Percentiles rank a stretch among this genome's conserved stretches.
phyloP scores from a whole-genome alignment of 2,888 invertebrate species.

The Caenorhabditis auriculariae region DNA sequence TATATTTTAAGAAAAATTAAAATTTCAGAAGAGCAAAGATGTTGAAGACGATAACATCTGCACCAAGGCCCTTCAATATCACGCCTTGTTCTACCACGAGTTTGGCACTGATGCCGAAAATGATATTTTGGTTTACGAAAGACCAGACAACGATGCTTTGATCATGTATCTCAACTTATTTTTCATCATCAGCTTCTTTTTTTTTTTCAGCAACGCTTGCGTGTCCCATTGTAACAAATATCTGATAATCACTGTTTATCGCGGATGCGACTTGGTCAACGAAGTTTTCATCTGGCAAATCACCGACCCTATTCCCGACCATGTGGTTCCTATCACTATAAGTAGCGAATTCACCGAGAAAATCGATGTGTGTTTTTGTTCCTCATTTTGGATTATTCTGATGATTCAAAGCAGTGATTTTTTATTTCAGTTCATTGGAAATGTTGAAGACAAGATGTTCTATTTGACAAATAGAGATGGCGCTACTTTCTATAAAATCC shows the following conservation, averaged over 20 bases:
- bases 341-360: constrained; percentile 88
- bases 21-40: no score
- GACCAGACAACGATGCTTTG: constrained; percentile 84
- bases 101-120: constrained; percentile 82
- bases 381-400: constrained; percentile 12
- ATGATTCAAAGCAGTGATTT: background rate
- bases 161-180: constrained; percentile 77
- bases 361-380: constrained; percentile 75
- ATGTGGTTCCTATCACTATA: constrained; percentile 78
- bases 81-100: constrained; percentile 89
- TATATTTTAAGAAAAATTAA: no score
- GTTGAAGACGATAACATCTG: no score
- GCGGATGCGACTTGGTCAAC: constrained; percentile 86
- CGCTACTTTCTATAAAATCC: constrained; percentile 84
- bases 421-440: constrained; percentile 80
- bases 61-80: constrained; percentile 81
- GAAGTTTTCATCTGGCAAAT: constrained; percentile 4
- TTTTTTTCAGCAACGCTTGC: constrained; percentile 74
- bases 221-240: constrained; percentile 89
- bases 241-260: constrained; percentile 79
- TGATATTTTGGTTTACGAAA: constrained; percentile 84
- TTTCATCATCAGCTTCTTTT: constrained; percentile 28
- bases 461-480: constrained; percentile 91
- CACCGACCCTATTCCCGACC: no score
- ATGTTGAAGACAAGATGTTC: constrained; percentile 77